These are phyloP conservation scores for Tromatobia lineatoria DNA, from an alignment of 2,888 invertebrate genomes.

Conservation along the genomic window DNA sequence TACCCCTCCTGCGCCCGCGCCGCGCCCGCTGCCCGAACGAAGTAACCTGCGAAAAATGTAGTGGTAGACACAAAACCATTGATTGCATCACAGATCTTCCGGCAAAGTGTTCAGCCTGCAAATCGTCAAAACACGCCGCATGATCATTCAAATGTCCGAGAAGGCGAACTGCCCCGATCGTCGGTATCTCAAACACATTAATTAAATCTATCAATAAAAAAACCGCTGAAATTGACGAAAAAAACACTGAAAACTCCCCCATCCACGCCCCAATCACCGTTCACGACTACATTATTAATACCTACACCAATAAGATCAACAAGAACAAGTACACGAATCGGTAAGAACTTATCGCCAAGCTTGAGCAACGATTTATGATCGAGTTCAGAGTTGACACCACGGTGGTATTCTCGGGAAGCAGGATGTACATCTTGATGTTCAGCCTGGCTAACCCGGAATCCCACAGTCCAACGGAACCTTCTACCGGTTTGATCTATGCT, in stretches of 20 bases:
- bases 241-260: background rate
- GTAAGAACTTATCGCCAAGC: background rate
- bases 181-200: background rate
- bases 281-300: background rate
- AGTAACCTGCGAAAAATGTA: background rate
- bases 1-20: conserved; percentile 5
- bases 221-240: background rate
- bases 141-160: background rate
- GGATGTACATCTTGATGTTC: too few relatives aligned
- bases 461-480: too few relatives aligned
- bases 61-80: background rate
- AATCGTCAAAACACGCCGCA: background rate
- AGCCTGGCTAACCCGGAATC: too few relatives aligned
- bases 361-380: too few relatives aligned
- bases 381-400: too few relatives aligned
- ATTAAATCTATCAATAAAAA: background rate
- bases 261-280: background rate
- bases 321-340: background rate
- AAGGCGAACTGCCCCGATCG: background rate
- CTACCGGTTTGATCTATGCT: too few relatives aligned
- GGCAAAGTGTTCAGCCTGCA: background rate
- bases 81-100: background rate
- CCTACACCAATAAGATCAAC: background rate
- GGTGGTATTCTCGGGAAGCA: too few relatives aligned
- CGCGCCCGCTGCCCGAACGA: too few relatives aligned